Conservation (phyloP, 2,113 vertebrate species). For the Dolichallabes microphthalmus region DNA sequence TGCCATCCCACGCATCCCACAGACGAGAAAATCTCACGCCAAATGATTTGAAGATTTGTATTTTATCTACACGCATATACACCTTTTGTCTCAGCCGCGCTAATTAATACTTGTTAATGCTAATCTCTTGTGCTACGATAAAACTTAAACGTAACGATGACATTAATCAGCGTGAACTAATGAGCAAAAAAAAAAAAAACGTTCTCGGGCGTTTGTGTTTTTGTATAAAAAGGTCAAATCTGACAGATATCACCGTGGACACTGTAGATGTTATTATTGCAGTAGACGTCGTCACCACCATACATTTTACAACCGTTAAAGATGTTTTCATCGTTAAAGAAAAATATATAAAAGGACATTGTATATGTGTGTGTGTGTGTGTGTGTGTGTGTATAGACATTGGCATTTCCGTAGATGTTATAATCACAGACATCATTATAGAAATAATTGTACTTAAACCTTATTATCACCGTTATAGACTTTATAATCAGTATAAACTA, state of each 20-base stretch:
- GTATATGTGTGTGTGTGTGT: too few relatives aligned
- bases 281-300: too few relatives aligned
- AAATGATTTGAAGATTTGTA: background rate
- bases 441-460: background rate
- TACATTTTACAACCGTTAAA: too few relatives aligned
- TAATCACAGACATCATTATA: background rate
- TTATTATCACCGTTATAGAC: background rate
- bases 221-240: background rate
- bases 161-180: background rate
- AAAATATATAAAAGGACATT: too few relatives aligned
- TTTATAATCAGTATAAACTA: too few relatives aligned
- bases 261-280: background rate
- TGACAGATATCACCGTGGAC: background rate
- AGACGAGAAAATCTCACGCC: background rate
- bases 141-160: background rate
- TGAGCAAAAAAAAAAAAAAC: background rate
- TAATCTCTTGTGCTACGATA: background rate
- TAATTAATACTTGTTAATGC: background rate
- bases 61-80: background rate
- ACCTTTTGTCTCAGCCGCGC: background rate
- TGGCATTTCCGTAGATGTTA: too few relatives aligned
- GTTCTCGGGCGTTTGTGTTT: background rate
- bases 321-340: too few relatives aligned
- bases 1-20: slow-evolving; percentile 1
- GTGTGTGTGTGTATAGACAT: too few relatives aligned